Evolutionary conservation across 2,797 vertebrate genomes (phyloP).

Genomic region (Bryconaethiops microstoma): DNA sequence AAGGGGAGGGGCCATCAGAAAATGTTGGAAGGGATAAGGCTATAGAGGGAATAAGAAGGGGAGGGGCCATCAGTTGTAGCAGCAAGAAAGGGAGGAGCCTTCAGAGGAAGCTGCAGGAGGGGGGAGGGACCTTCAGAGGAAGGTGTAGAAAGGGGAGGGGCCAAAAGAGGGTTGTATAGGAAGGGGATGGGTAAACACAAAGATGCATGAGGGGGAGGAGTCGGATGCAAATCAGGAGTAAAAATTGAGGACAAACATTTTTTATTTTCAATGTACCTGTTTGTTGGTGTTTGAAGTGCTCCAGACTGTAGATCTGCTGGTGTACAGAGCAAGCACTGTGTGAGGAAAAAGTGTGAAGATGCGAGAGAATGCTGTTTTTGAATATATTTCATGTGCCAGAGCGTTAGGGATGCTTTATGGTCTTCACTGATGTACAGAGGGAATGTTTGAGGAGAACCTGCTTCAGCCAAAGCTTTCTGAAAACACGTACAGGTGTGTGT

Average conservation of each 20-base stretch:
- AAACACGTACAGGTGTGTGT: neutral
- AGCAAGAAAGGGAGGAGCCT: neutral
- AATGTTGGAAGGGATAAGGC: no score
- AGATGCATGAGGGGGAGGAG: neutral
- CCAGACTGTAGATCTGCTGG: no score
- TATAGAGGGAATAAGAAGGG: no score
- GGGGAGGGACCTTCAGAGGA: no score
- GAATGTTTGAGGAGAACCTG: no score
- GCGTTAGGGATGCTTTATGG: neutral
- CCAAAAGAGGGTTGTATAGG: neutral
- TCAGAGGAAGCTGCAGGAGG: neutral
- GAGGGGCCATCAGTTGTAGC: neutral
- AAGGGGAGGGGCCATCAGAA: neutral
- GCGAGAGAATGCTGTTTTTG: no score
- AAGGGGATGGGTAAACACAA: neutral
- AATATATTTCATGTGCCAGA: neutral
- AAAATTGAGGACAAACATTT: no score
- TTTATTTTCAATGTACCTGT: no score
- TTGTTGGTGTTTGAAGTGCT: no score
- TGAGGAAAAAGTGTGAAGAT: no score
- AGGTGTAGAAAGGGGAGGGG: neutral
- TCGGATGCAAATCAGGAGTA: no score
- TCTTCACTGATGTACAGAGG: neutral
- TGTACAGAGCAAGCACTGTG: no score
- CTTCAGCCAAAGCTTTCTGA: neutral